Percentiles rank a stretch among this genome's conserved stretches.
Evolutionary conservation across 2,797 vertebrate genomes (phyloP).

Genomic region (Sebastolobus altivelis): DNA sequence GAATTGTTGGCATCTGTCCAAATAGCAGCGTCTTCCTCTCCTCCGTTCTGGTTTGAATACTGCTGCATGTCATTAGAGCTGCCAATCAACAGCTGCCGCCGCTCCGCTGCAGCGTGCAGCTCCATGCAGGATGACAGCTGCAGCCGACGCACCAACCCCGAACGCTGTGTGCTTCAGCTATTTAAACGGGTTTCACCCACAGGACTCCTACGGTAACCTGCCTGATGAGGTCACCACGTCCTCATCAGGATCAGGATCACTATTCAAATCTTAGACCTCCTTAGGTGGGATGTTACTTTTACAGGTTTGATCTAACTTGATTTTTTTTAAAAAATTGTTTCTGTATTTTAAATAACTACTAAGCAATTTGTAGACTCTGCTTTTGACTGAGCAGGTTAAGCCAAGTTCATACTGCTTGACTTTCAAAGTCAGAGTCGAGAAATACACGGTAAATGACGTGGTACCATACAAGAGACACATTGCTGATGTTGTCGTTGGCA

Average conservation of each 20-base stretch:
- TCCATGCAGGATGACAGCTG: conserved; percentile 50
- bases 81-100: conserved; percentile 67
- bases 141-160: conserved; percentile 35
- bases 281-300: neutral
- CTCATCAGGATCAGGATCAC: neutral
- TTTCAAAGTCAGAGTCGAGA: accelerated
- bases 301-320: neutral
- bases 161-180: neutral
- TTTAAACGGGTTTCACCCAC: neutral
- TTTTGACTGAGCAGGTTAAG: neutral
- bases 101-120: conserved; percentile 49
- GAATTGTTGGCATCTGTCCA: conserved; percentile 59
- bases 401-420: too few species aligned
- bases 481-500: accelerated
- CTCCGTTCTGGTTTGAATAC: conserved; percentile 59
- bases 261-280: neutral
- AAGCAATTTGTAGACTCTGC: neutral
- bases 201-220: neutral
- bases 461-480: too few species aligned
- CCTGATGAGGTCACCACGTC: conserved; percentile 5
- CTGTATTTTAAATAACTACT: neutral
- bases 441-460: too few species aligned
- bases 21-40: conserved; percentile 48
- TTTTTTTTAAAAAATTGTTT: too few species aligned
- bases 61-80: conserved; percentile 69